These are phyloP conservation scores for Lamellibrachia satsuma DNA, from an alignment of 2,888 invertebrate species.

Conservation along the genomic window DNA sequence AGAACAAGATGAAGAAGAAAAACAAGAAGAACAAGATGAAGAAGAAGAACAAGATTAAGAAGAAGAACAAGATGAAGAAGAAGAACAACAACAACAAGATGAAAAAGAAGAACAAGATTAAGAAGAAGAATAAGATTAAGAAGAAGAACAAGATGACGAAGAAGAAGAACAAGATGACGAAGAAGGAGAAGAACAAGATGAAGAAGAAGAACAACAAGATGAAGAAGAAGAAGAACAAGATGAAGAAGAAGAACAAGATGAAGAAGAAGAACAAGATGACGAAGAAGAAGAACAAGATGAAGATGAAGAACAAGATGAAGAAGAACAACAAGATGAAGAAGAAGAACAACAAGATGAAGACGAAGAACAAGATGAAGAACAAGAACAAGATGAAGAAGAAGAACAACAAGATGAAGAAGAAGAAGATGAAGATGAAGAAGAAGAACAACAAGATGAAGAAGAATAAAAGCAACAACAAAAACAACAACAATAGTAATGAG, in stretches of 20 bases:
- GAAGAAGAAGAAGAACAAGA: neutral
- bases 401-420: neutral
- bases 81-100: neutral
- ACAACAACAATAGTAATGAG: neutral
- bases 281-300: neutral
- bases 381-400: neutral
- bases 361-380: neutral
- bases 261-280: neutral
- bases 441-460: neutral
- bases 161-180: neutral
- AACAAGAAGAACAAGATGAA: neutral
- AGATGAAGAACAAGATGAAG: neutral
- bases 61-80: neutral
- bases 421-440: neutral
- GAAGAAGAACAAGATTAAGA: neutral
- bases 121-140: neutral
- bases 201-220: neutral
- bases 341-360: neutral
- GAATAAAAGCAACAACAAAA: neutral
- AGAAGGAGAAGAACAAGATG: neutral
- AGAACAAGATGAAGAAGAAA: neutral
- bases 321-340: neutral
- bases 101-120: neutral
- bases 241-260: neutral
- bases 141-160: neutral